Percentiles rank a stretch among this genome's conserved stretches.
phyloP scores from a whole-genome alignment of 1,140 invertebrate genomes.

The Melitaea cinxia region DNA sequence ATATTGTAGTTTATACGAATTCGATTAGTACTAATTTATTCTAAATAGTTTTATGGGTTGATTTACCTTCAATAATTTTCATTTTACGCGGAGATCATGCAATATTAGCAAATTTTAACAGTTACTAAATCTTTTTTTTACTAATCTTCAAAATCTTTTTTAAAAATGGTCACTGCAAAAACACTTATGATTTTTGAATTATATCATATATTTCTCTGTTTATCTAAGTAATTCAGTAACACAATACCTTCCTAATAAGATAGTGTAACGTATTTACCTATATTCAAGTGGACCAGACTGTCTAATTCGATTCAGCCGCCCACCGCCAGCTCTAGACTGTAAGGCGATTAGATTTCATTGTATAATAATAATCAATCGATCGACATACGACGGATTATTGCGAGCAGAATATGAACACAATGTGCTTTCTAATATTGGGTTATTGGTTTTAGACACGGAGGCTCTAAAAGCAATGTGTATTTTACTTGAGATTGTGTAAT shows the following conservation, averaged over 20 bases:
- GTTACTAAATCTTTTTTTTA: too few species aligned
- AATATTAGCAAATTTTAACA: too few species aligned
- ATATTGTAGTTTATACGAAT: too few species aligned
- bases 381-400: neutral
- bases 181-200: too few species aligned
- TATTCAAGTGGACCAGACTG: slow-evolving; percentile 1
- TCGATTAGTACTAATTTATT: too few species aligned
- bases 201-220: neutral
- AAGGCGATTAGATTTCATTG: slow-evolving; percentile 10
- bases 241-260: slow-evolving; percentile 2
- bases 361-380: slow-evolving; percentile 11
- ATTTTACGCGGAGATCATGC: too few species aligned
- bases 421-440: neutral
- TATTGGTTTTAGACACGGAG: neutral
- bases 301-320: slow-evolving; percentile 10
- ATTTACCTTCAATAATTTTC: too few species aligned
- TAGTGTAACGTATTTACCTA: slow-evolving; percentile 8
- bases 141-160: too few species aligned
- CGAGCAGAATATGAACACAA: neutral
- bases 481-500: too few species aligned
- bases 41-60: too few species aligned
- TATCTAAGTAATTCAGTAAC: neutral
- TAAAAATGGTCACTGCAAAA: too few species aligned
- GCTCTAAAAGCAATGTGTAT: neutral
- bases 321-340: slow-evolving; percentile 1